Evolutionary conservation across 2,888 invertebrate genomes (phyloP).

Genomic region (Chrysodeixis includens): DNA sequence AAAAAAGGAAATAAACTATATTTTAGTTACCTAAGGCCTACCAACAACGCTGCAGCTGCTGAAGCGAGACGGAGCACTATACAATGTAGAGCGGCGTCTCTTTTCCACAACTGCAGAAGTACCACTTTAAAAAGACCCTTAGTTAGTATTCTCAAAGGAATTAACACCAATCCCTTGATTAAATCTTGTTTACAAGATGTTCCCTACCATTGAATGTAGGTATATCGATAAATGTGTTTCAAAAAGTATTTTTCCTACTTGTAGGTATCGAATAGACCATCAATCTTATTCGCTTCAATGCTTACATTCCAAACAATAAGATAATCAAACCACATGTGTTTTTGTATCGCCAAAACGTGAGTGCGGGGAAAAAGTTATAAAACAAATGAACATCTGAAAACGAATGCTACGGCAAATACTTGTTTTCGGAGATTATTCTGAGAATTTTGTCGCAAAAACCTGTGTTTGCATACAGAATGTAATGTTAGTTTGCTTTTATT

Average conservation of each 20-base stretch:
- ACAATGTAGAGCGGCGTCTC: too few species aligned
- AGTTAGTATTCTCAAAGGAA: not conserved
- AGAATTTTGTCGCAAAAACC: too few species aligned
- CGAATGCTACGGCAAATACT: too few species aligned
- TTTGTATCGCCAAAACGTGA: not conserved
- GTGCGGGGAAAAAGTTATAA: not conserved
- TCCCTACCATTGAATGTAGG: too few species aligned
- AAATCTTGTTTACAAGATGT: not conserved
- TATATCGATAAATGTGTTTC: not conserved
- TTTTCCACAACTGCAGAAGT: too few species aligned
- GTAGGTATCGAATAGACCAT: not conserved
- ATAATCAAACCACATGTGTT: conserved; percentile 4
- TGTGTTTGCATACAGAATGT: too few species aligned
- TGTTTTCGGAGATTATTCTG: too few species aligned
- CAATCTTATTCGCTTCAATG: conserved; percentile 1
- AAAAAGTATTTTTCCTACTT: not conserved
- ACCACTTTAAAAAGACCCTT: too few species aligned
- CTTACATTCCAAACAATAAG: not conserved
- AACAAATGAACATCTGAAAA: too few species aligned
- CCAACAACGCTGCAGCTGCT: too few species aligned
- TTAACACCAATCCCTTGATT: not conserved
- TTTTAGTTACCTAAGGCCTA: not conserved
- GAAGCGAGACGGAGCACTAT: too few species aligned
- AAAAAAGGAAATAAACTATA: not conserved
- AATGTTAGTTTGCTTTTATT: too few species aligned